These are phyloP conservation scores for Laticauda laticaudata DNA, from an alignment of 2,113 vertebrate genomes.

Conservation along the genomic window DNA sequence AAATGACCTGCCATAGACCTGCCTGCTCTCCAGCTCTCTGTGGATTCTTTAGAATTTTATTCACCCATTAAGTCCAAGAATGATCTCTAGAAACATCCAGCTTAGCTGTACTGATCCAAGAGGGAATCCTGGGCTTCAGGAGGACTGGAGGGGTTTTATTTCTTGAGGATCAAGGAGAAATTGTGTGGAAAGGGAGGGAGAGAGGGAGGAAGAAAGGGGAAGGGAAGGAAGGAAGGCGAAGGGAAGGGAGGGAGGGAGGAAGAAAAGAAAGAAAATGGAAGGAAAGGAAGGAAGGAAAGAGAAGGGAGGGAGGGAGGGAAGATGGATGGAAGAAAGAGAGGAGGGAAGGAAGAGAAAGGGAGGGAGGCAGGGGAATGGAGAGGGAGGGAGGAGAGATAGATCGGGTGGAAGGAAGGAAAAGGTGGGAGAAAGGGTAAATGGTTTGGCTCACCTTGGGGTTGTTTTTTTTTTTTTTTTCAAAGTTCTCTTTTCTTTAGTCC, in stretches of 20 bases:
- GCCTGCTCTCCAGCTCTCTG: background rate
- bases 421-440: background rate
- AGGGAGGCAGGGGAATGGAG: too few relatives aligned
- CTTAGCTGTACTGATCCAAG: background rate
- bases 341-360: too few relatives aligned
- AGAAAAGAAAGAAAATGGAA: too few relatives aligned
- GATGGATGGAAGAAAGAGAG: too few relatives aligned
- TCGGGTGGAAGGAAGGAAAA: background rate
- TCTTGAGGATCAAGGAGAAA: background rate
- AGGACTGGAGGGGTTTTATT: background rate
- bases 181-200: background rate
- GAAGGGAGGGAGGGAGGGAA: too few relatives aligned
- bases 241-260: too few relatives aligned
- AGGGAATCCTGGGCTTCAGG: background rate
- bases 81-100: background rate
- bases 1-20: background rate
- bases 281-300: too few relatives aligned
- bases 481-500: background rate
- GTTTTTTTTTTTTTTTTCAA: too few relatives aligned
- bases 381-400: too few relatives aligned
- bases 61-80: background rate
- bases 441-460: background rate
- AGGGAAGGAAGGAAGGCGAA: accelerated
- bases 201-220: too few relatives aligned
- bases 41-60: background rate